Base-by-base conservation (phyloP, 2,797 vertebrate species). In the Amblyopsis hoosieri region DNA sequence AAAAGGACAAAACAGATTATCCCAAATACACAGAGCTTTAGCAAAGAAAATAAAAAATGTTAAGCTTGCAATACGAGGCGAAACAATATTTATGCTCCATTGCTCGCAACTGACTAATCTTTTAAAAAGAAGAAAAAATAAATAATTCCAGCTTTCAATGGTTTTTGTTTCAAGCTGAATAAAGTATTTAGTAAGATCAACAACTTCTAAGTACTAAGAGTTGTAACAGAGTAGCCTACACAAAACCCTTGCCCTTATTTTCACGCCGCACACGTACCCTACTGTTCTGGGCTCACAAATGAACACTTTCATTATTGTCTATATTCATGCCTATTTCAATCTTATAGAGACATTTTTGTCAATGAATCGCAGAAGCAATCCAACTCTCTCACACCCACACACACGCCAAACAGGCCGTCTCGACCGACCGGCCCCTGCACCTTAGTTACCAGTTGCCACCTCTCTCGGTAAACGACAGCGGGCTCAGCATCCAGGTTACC, bases 361-460 rank as follows among this genome's bases (percentile, higher is more conserved):
- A 23, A 23, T 23, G 19, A 23, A 23, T 23, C 2, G 19, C 19
- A 23, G 19, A 2, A 23, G 19, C 19, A 23, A 23, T 23, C 19
- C 19, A 23, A 23, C 19, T 31, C 56, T 31, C 47, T 14, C 60
- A 42, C 66, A 19, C 23, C 13, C 59, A 50, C 61, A 17, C 65
- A 64, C 65, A 13, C 60, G 31, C 57, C 59, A 31, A 67, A 57
- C 47, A 12, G 48, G 55, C 57, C 62, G 46, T 37, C 47, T 54
- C 37, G 11, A 64, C 56, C 31, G 12, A 64, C 57, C 3, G 14
- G 45, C 14, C 12, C 47, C 5, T 62, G 45, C 17, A 59, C 60
- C 54, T 50, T 17, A 64, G 4, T 47, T 87, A 87, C 84, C 82
- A 90, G 47, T 88, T 90, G 85, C 87, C 80, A 87, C 87, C 86